phyloP scores from a whole-genome alignment of 2,888 invertebrate species.

The Eupithecia exiguata region DNA sequence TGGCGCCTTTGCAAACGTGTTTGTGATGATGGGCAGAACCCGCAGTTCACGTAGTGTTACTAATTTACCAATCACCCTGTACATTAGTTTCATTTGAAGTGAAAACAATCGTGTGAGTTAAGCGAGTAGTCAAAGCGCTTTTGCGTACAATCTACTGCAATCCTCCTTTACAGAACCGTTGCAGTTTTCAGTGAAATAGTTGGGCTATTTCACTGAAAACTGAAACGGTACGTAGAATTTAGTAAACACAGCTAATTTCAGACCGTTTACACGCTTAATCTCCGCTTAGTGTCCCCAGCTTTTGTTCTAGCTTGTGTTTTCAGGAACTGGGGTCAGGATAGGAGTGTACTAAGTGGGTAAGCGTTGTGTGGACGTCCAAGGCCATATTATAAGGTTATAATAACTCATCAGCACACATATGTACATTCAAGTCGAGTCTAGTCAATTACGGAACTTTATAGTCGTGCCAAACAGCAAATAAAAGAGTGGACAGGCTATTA shows the following conservation, averaged over 20 bases:
- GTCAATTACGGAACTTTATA: no score
- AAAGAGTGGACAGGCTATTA: neutral
- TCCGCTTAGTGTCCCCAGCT: conserved; percentile 1
- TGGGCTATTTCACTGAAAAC: neutral
- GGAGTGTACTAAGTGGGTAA: neutral
- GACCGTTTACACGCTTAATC: conserved; percentile 5
- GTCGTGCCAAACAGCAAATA: no score
- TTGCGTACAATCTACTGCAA: neutral
- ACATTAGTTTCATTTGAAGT: no score
- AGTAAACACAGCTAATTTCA: conserved; percentile 23
- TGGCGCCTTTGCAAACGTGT: no score
- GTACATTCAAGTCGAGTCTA: no score
- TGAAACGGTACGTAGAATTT: neutral
- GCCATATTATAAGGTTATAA: no score
- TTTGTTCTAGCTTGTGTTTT: conserved; percentile 4
- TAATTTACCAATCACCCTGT: no score
- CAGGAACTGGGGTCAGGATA: neutral
- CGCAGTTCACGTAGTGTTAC: no score
- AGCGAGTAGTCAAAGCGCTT: neutral
- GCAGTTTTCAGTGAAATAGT: no score
- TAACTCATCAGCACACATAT: no score
- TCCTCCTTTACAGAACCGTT: neutral
- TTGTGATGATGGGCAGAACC: no score
- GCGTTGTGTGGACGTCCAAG: neutral
- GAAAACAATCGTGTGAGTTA: no score